Evolutionary conservation across 1,140 invertebrate genomes (phyloP).

Genomic region (Leptoteleia sp.): DNA sequence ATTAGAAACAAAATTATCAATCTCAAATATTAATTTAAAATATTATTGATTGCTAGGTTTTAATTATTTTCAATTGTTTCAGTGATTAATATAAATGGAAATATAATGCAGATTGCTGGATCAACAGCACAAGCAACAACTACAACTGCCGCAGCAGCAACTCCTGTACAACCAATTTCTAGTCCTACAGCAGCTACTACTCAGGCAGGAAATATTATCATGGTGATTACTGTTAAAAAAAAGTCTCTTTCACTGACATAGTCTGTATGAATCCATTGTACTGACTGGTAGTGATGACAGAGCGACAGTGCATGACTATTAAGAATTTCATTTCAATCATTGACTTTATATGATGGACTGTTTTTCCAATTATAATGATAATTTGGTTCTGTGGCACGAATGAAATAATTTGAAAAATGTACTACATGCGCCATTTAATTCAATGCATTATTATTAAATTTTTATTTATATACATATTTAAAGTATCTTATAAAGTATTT

Average conservation of each 20-base stretch:
- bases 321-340: neutral
- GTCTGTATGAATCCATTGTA: slow-evolving; percentile 74
- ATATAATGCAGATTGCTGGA: slow-evolving; percentile 85
- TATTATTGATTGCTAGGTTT: too few relatives aligned
- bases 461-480: too few relatives aligned
- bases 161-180: slow-evolving; percentile 79
- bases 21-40: too few relatives aligned
- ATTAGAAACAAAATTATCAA: too few relatives aligned
- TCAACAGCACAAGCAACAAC: slow-evolving; percentile 78
- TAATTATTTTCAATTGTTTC: too few relatives aligned
- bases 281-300: slow-evolving; percentile 77
- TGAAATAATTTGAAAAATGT: too few relatives aligned
- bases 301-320: slow-evolving; percentile 71
- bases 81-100: slow-evolving; percentile 89
- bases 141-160: slow-evolving; percentile 77
- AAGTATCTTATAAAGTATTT: neutral
- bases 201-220: slow-evolving; percentile 87
- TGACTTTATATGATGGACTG: too few relatives aligned
- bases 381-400: too few relatives aligned
- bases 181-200: slow-evolving; percentile 84
- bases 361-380: neutral
- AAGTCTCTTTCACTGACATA: slow-evolving; percentile 76
- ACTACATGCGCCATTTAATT: too few relatives aligned
- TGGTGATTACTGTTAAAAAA: slow-evolving; percentile 80
- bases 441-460: too few relatives aligned